Evolutionary conservation across 1,140 invertebrate species (phyloP), one percentile per base, ranked within the genome.

Genomic region (Calephelis nemesis): DNA sequence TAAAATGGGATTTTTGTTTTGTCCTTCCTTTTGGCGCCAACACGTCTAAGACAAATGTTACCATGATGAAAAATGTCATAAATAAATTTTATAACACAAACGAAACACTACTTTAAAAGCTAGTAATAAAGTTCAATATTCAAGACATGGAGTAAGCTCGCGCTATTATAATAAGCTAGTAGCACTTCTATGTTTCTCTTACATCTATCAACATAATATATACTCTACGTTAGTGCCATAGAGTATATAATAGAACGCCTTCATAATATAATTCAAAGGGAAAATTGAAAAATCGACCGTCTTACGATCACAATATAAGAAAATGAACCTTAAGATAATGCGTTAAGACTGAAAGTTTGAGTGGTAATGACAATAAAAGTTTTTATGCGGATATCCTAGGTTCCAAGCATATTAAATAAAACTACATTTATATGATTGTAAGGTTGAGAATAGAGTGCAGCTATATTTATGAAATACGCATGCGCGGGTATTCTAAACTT

Each of bases 301-400:
- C 58, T 60, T 60, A 60, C 39, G 30, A 60, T 19, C 12, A 60
- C 12, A 60, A 60, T 60, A 60, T 0, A 60, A 60, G 58, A 60
- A 60, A 60, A 39, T 40, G 39, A 60, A 40, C 58, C 30, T 40
- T 60, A 60, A 40, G 0, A n/a, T 60, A 6, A 40, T 40, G 30
- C 2, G 30, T 39, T 60, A 60, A 60, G 54, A 60, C n/a, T 60
- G 54, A 60, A 60, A 60, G 39, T 60, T 40, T 60, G 39, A 60
- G 7, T 39, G 54, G 54, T 60, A 60, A 60, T 60, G 39, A 39
- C 40, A 60, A 40, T 60, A 60, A 60, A 5, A 67, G 42, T 67
- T 71, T 71, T 71, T 71, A 71, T 71, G 70, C 70, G 66, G 70
- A 71, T 71, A 62, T 67, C 65, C 50, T 54, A 11, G n/a, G 10